Percentiles rank a stretch among this genome's conserved stretches.
Evolutionary conservation across 2,888 invertebrate species (phyloP).

Genomic region (Ormyrus nitidulus): DNA sequence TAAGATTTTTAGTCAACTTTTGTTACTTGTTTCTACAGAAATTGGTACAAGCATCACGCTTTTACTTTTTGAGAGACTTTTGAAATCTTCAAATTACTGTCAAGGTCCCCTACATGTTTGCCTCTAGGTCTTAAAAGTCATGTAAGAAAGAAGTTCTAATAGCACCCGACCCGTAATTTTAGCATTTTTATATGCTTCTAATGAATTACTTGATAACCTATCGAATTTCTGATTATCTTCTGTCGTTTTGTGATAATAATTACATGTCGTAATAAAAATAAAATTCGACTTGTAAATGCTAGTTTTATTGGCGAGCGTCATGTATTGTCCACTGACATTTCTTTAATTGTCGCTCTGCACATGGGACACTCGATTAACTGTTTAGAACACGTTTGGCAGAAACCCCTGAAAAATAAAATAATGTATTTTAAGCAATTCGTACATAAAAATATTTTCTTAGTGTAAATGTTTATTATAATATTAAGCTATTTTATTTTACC

Average conservation of each 20-base stretch:
- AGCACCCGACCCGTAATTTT: conserved; percentile 21
- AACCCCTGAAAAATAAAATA: conserved; percentile 80
- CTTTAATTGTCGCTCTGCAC: conserved; percentile 84
- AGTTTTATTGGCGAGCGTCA: conserved; percentile 69
- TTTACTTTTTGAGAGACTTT: conserved; percentile 27
- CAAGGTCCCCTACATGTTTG: conserved; percentile 9
- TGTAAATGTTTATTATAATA: not conserved
- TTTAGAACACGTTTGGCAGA: conserved; percentile 87
- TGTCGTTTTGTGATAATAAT: conserved; percentile 57
- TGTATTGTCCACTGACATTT: conserved; percentile 75
- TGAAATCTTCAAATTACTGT: conserved; percentile 20
- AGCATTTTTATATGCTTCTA: conserved; percentile 37
- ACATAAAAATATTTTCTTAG: not conserved
- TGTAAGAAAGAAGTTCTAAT: conserved; percentile 59
- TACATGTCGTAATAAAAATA: conserved; percentile 57
- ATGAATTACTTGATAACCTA: conserved; percentile 50
- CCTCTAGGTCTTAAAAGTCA: conserved; percentile 51
- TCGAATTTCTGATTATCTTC: conserved; percentile 60
- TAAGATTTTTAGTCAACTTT: conserved; percentile 25
- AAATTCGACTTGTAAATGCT: conserved; percentile 60
- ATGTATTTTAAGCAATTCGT: not conserved
- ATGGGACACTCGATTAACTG: conserved; percentile 91
- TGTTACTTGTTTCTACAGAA: conserved; percentile 1
- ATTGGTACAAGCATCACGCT: conserved; percentile 21
- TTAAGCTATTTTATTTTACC: conserved; percentile 77